Evolutionary conservation across 2,113 vertebrate species (phyloP).

Genomic region (Cryptotis parvus): DNA sequence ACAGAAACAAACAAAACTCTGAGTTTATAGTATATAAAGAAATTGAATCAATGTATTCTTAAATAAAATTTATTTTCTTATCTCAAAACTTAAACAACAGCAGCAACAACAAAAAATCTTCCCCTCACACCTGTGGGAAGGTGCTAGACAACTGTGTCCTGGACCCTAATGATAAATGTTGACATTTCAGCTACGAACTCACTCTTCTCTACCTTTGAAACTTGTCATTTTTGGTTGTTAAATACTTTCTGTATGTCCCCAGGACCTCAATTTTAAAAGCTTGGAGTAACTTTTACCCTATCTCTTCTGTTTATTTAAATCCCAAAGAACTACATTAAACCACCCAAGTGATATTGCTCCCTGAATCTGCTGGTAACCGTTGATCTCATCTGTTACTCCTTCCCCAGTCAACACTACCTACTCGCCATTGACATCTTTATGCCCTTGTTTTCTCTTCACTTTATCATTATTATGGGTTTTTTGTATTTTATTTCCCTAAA

Average conservation of each 20-base stretch:
- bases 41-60: too few relatives aligned
- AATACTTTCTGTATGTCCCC: background rate
- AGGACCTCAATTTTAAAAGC: background rate
- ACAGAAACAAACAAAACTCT: too few relatives aligned
- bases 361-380: background rate
- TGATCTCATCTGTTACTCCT: background rate
- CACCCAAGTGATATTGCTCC: background rate
- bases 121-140: too few relatives aligned
- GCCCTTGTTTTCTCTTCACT: background rate
- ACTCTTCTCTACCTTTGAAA: slow-evolving; percentile 25
- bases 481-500: too few relatives aligned
- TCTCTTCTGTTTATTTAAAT: background rate
- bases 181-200: background rate
- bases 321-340: background rate
- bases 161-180: background rate
- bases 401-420: background rate
- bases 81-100: too few relatives aligned
- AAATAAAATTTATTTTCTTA: too few relatives aligned
- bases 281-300: background rate
- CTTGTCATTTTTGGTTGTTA: background rate
- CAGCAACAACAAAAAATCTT: too few relatives aligned
- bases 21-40: too few relatives aligned
- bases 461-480: background rate
- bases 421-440: background rate
- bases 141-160: too few relatives aligned